Conservation (phyloP, 2,888 invertebrate genomes). For the Drosophila bunnanda region DNA sequence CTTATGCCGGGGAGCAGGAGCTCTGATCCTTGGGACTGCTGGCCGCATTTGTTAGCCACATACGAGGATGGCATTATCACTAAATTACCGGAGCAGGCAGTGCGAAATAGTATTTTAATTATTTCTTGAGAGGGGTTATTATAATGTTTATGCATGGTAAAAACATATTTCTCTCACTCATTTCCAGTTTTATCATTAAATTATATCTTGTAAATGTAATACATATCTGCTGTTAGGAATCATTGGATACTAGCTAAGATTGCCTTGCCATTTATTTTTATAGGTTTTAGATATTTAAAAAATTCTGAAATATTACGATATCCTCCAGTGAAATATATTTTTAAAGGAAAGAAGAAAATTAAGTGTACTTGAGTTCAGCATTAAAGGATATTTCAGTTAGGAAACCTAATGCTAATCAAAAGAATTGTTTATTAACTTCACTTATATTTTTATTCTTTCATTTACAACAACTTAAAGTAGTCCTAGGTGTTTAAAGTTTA, state of each 20-base stretch:
- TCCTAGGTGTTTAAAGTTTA: background rate
- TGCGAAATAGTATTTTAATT: conserved; percentile 32
- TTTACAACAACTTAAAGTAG: background rate
- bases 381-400: too few relatives aligned
- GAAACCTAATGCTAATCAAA: background rate
- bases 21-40: conserved; percentile 1
- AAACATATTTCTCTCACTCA: background rate
- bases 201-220: background rate
- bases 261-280: too few relatives aligned
- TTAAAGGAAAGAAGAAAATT: background rate
- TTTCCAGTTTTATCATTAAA: background rate
- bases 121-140: background rate
- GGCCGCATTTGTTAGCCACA: conserved; percentile 7
- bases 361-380: background rate
- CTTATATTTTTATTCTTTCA: background rate
- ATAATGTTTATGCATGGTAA: background rate
- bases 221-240: background rate
- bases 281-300: background rate
- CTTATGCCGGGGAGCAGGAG: conserved; percentile 16
- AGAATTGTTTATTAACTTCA: background rate
- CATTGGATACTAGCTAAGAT: too few relatives aligned
- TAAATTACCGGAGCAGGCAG: conserved; percentile 10
- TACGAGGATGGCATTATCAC: conserved; percentile 19
- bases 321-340: background rate
- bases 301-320: background rate